Evolutionary conservation across 2,113 vertebrate genomes (phyloP), one percentile per base, ranked within the genome.

Genomic region (Bucco capensis): DNA sequence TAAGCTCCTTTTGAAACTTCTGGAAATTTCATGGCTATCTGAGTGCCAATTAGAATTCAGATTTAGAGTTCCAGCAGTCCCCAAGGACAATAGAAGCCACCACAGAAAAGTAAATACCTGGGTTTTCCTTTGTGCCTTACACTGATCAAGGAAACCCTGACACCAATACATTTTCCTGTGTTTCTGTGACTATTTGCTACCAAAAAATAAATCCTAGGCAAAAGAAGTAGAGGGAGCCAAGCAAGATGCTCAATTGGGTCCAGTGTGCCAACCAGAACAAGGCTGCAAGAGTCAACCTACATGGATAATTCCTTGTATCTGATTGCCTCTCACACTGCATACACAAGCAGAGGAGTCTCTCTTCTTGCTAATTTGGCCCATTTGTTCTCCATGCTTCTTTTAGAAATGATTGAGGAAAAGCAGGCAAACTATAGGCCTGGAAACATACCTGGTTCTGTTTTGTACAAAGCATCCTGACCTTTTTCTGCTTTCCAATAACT

Each of bases 401-500:
- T 75, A 44, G 47, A 82, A 82, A 70, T 58, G 47, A 89, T 53
- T 65, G 42, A 69, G 76, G 76, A 64, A 94, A 79, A 83, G 9
- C 22, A 51, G 23, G 21, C 3, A 76, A 93, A 74, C 76, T 70
- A 64, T 19, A 28, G 54, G 46, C 56, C 35, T 49, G 56, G 67
- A 91, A 66, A 81, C 60, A 35, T 86, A 80, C 65, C 83, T 42
- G 22, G 31, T 72, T 90, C 78, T 89, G 57, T 90, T 90, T 90
- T 83, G 44, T 93, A 94, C 54, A 22, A 90, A 95, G 78, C 1
- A 0, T 61, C 81, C 38, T 93, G 86, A 94, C 81, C 23, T 84
- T 97, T 95, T 95, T 84, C 76, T 93, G 81, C 42, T 87, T 64
- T 94, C 83, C 53, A 95, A 69, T 87, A 93, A 95, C 87, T 95